Evolutionary conservation across 1,140 invertebrate genomes (phyloP).

Genomic region (Antheraea mylitta): DNA sequence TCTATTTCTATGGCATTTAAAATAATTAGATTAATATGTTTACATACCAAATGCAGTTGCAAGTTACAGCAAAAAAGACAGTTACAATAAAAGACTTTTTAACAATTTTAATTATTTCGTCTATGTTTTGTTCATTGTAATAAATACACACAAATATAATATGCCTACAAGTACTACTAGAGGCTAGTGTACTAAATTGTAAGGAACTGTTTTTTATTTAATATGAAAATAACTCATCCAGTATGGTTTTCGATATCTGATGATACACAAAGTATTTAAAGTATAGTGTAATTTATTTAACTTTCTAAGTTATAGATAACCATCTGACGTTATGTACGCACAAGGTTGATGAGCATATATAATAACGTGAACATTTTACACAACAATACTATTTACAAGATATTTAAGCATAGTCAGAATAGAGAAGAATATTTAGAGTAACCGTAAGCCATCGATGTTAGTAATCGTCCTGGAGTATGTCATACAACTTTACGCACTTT

Average conservation of each 20-base stretch:
- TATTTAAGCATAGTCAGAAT: background rate
- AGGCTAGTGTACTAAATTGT: too few relatives aligned
- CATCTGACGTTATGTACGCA: background rate
- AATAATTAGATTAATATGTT: too few relatives aligned
- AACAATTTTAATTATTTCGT: too few relatives aligned
- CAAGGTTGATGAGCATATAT: background rate
- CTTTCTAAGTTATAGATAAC: background rate
- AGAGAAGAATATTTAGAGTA: slow-evolving; percentile 4
- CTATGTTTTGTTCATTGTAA: too few relatives aligned
- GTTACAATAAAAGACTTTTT: too few relatives aligned
- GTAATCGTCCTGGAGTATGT: slow-evolving; percentile 19
- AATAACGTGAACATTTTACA: background rate
- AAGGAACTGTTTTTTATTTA: background rate
- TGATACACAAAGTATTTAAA: background rate
- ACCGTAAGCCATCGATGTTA: background rate
- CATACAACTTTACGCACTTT: slow-evolving; percentile 28
- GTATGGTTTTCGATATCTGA: background rate
- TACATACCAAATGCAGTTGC: too few relatives aligned
- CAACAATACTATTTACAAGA: background rate
- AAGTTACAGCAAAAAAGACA: too few relatives aligned
- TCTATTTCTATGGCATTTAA: too few relatives aligned
- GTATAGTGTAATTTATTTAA: background rate
- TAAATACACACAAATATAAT: too few relatives aligned
- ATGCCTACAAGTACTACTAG: too few relatives aligned
- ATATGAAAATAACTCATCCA: background rate